These are phyloP conservation scores for Zoanthus sociatus DNA, from an alignment of 92 coral and sea anemone species.

Conservation along the genomic window DNA sequence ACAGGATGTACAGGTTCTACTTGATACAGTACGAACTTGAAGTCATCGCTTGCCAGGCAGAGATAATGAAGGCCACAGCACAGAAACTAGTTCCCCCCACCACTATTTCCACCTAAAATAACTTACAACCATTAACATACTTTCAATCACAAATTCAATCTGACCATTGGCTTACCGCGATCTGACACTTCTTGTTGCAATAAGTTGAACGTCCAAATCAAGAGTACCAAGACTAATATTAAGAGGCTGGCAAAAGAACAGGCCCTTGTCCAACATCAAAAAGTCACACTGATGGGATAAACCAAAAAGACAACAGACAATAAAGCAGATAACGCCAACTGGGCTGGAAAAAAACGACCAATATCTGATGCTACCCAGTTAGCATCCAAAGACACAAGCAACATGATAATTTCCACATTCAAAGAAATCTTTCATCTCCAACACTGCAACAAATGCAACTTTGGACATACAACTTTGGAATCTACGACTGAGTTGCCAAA, in stretches of 20 bases:
- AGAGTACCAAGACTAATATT: background rate
- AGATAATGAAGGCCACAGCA: conserved; percentile 1
- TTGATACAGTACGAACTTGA: conserved; percentile 18
- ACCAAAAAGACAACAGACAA: conserved; percentile 24
- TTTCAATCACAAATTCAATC: conserved; percentile 35
- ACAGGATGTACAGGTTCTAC: conserved; percentile 29
- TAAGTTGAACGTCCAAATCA: conserved; percentile 3
- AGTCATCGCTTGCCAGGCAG: conserved; percentile 1
- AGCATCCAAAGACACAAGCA: conserved; percentile 38
- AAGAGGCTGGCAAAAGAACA: background rate
- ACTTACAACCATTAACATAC: background rate
- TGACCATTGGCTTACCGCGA: conserved; percentile 48
- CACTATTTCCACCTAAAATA: background rate
- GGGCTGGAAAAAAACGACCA: conserved; percentile 19
- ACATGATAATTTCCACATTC: conserved; percentile 55
- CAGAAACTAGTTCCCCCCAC: conserved; percentile 7
- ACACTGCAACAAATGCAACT: background rate
- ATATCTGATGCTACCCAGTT: background rate
- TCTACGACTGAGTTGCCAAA: conserved; percentile 51
- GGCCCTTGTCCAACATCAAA: conserved; percentile 19
- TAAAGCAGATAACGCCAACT: conserved; percentile 32
- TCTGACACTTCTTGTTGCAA: conserved; percentile 51
- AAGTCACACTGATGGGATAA: conserved; percentile 3
- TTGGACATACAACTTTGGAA: conserved; percentile 40
- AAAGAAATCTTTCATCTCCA: conserved; percentile 45